Percentiles rank a stretch among this genome's conserved stretches.
phyloP scores from a whole-genome alignment of 2,113 vertebrate genomes.

The Cettia cetti region DNA sequence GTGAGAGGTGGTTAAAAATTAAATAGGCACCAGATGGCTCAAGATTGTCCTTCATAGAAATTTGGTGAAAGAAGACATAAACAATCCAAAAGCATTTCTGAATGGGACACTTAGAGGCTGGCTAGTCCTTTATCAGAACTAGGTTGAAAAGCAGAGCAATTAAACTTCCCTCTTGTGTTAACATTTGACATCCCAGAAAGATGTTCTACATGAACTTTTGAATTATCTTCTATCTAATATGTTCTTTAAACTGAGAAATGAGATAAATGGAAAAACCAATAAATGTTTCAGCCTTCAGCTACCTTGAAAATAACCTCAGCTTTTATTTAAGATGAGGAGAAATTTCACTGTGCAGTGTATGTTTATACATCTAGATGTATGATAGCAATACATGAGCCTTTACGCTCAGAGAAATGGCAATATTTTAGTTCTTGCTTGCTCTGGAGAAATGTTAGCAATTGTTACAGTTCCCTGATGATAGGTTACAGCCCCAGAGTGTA shows the following conservation, averaged over 20 bases:
- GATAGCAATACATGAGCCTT: not conserved
- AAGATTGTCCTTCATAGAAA: conserved; percentile 80
- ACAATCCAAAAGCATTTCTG: conserved; percentile 70
- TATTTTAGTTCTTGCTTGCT: not conserved
- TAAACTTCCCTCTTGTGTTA: not conserved
- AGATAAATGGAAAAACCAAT: not conserved
- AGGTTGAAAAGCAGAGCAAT: conserved; percentile 40
- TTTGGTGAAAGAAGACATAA: conserved; percentile 74
- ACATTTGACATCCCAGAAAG: not conserved
- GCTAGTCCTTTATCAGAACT: conserved; percentile 51
- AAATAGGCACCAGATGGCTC: conserved; percentile 82
- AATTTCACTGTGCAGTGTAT: not conserved
- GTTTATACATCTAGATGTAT: not conserved
- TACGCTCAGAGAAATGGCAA: not conserved
- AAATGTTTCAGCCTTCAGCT: not conserved
- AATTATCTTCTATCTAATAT: not conserved
- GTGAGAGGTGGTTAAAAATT: conserved; percentile 85
- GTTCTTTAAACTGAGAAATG: not conserved
- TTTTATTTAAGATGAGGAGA: not conserved
- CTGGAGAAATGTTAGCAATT: not conserved
- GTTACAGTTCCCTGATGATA: not conserved
- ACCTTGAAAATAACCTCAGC: not conserved
- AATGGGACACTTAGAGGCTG: conserved; percentile 62
- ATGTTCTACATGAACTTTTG: not conserved
- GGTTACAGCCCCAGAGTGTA: not conserved